Conservation (phyloP, 1,140 invertebrate genomes). For the Oncopeltus fasciatus region DNA sequence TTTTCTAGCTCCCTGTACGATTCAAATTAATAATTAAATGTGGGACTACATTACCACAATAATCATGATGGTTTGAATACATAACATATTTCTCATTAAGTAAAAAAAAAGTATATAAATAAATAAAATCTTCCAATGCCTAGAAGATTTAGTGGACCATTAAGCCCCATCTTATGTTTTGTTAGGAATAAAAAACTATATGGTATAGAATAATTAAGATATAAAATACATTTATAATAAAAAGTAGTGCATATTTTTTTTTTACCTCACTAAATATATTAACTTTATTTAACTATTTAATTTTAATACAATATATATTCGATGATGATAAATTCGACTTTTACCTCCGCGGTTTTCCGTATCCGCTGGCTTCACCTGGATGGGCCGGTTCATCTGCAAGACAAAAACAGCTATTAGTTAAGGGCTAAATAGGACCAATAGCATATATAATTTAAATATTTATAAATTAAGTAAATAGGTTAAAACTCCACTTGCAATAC, state of each 20-base stretch:
- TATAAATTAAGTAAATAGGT: neutral
- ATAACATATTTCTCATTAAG: no score
- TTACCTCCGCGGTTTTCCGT: slow-evolving; percentile 94
- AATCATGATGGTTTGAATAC: no score
- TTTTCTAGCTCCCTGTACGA: no score
- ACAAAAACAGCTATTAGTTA: slow-evolving; percentile 25
- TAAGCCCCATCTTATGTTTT: no score
- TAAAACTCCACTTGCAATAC: neutral
- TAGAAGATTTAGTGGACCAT: no score
- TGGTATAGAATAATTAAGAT: no score
- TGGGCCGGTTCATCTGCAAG: slow-evolving; percentile 97
- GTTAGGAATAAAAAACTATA: no score
- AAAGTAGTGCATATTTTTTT: neutral
- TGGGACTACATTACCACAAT: no score
- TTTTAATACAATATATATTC: neutral
- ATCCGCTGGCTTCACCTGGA: slow-evolving; percentile 98
- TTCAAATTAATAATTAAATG: no score
- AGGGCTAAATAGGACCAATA: neutral
- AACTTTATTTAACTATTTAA: neutral
- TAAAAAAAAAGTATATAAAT: no score
- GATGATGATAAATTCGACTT: neutral
- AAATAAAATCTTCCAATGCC: no score
- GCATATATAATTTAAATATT: neutral
- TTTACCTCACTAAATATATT: neutral
- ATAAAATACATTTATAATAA: neutral